These are phyloP conservation scores for Pilophorus perplexus DNA, from an alignment of 2,888 invertebrate species.

Conservation along the genomic window DNA sequence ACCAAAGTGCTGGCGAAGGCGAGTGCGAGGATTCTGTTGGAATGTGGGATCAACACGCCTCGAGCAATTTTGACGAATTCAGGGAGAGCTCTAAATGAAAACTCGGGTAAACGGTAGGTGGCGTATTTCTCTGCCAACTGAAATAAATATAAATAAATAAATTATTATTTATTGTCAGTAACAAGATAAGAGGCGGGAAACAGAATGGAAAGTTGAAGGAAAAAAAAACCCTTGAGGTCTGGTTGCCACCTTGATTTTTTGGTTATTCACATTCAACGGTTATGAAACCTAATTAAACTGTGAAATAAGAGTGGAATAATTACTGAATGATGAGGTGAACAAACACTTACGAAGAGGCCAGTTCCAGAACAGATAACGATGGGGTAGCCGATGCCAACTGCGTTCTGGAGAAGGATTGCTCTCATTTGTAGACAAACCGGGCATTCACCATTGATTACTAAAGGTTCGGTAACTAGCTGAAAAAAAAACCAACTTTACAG, in stretches of 20 bases:
- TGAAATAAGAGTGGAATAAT: neutral
- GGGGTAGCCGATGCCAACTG: constrained; percentile 61
- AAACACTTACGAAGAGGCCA: constrained; percentile 11
- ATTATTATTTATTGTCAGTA: too few relatives aligned
- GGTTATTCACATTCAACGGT: too few relatives aligned
- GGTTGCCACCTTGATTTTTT: too few relatives aligned
- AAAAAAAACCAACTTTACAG: neutral
- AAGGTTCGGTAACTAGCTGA: constrained; percentile 53
- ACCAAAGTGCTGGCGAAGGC: neutral
- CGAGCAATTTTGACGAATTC: constrained; percentile 27
- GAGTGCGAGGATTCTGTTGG: neutral
- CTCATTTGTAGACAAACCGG: constrained; percentile 65
- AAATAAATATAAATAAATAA: neutral
- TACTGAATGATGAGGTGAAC: neutral
- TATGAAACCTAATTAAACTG: neutral
- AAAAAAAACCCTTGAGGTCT: too few relatives aligned
- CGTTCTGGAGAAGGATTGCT: constrained; percentile 59
- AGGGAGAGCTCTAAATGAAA: neutral
- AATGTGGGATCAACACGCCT: neutral
- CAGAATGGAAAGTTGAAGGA: too few relatives aligned
- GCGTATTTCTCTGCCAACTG: constrained; percentile 24
- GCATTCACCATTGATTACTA: constrained; percentile 61
- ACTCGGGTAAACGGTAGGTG: constrained; percentile 24
- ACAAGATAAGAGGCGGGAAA: too few relatives aligned
- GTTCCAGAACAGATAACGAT: neutral